These are phyloP conservation scores for Mobula hypostoma DNA, from an alignment of 2,113 vertebrate genomes.

Conservation along the genomic window DNA sequence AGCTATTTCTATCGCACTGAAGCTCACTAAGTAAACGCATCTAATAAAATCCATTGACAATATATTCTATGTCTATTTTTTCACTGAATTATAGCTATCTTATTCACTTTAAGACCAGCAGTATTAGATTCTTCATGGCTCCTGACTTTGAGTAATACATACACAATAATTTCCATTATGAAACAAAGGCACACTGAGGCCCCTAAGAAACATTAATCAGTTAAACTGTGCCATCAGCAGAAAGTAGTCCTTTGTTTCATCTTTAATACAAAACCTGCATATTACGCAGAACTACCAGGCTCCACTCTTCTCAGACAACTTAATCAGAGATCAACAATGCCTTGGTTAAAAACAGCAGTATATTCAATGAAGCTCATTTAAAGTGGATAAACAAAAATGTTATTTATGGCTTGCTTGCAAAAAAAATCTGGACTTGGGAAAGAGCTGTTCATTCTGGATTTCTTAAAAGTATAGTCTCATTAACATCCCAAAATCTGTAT, in stretches of 20 bases:
- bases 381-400: not conserved
- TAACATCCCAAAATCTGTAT: not conserved
- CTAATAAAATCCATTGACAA: not conserved
- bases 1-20: not conserved
- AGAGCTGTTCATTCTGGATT: too few relatives aligned
- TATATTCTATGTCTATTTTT: not conserved
- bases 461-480: too few relatives aligned
- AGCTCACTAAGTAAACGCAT: not conserved
- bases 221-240: not conserved
- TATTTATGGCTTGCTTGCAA: not conserved
- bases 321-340: constrained; percentile 3
- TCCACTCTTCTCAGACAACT: not conserved
- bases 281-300: constrained; percentile 3
- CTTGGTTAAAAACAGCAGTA: not conserved
- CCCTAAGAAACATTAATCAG: not conserved
- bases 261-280: not conserved
- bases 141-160: not conserved
- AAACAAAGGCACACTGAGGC: not conserved
- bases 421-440: not conserved
- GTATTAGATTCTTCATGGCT: not conserved
- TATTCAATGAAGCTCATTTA: not conserved
- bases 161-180: not conserved
- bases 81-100: not conserved
- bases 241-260: not conserved
- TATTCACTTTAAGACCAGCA: not conserved